These are phyloP conservation scores for Rhogogaster chlorosoma DNA, from an alignment of 2,888 invertebrate genomes.

Conservation along the genomic window DNA sequence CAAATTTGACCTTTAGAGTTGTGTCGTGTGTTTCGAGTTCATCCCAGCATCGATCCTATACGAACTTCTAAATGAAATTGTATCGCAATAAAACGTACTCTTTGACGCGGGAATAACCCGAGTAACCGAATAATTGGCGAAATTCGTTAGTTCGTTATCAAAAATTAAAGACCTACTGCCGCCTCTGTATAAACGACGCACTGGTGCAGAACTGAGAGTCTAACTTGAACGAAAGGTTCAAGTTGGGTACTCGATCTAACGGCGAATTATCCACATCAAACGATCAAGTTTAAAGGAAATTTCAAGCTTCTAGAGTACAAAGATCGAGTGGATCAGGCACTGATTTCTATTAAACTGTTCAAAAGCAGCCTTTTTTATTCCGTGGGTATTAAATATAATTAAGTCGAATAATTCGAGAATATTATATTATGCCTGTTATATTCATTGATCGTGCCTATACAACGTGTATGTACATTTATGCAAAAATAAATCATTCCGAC, in stretches of 20 bases:
- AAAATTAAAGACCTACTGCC: not conserved
- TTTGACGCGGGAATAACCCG: not conserved
- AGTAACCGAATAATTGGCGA: conserved; percentile 30
- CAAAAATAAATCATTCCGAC: not conserved
- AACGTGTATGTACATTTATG: not conserved
- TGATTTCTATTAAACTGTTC: not conserved
- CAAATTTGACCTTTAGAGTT: conserved; percentile 31
- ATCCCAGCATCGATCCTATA: not conserved
- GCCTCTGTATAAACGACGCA: not conserved
- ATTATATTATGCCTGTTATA: not conserved
- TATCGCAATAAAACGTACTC: not conserved
- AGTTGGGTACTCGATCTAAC: conserved; percentile 30
- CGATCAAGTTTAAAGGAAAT: conserved; percentile 15
- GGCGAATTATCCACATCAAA: conserved; percentile 34
- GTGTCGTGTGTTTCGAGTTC: not conserved
- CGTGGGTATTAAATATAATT: not conserved
- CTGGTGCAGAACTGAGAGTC: not conserved
- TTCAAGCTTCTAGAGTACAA: not conserved
- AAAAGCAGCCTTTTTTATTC: not conserved
- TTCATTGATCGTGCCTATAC: not conserved
- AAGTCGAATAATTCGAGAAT: not conserved
- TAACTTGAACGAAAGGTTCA: not conserved
- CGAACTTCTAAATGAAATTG: not conserved
- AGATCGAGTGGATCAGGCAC: not conserved
- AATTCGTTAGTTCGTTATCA: not conserved